phyloP scores from a whole-genome alignment of 1,140 invertebrate species.

The Stratiolaelaps scimitus region DNA sequence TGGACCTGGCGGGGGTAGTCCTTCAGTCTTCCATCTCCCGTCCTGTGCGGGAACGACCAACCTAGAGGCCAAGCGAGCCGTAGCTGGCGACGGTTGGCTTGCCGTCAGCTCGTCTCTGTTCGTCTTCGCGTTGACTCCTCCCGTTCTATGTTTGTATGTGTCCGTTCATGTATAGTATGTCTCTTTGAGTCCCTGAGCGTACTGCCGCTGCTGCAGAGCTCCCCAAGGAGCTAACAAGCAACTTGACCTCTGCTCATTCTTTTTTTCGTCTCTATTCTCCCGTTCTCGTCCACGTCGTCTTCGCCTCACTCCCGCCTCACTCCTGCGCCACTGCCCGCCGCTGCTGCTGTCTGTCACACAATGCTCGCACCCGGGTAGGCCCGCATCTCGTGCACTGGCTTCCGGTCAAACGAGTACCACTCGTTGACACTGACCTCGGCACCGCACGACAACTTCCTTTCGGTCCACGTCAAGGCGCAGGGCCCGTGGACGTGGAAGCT shows the following conservation, averaged over 20 bases:
- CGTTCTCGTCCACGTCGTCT: no score
- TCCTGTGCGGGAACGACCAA: no score
- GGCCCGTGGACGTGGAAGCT: constrained; percentile 99
- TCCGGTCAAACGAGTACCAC: constrained; percentile 84
- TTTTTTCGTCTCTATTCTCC: no score
- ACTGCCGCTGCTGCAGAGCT: not conserved
- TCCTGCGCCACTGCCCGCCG: no score
- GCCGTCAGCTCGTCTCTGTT: not conserved
- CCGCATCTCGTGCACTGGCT: constrained; percentile 70
- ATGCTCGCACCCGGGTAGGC: not conserved
- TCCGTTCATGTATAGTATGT: not conserved
- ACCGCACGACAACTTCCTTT: constrained; percentile 91
- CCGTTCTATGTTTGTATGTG: not conserved
- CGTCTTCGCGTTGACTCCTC: not conserved
- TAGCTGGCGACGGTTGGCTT: no score
- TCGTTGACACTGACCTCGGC: constrained; percentile 96
- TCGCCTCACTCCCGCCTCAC: no score
- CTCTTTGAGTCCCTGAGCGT: not conserved
- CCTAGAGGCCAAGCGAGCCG: no score
- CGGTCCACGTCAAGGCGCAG: constrained; percentile 94
- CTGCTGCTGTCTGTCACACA: no score
- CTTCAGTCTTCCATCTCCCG: no score
- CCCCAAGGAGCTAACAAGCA: constrained; percentile 12
- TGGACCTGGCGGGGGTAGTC: no score
- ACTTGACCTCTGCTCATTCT: constrained; percentile 10